Evolutionary conservation across 2,888 invertebrate genomes (phyloP).

Genomic region (Callosobruchus maculatus): DNA sequence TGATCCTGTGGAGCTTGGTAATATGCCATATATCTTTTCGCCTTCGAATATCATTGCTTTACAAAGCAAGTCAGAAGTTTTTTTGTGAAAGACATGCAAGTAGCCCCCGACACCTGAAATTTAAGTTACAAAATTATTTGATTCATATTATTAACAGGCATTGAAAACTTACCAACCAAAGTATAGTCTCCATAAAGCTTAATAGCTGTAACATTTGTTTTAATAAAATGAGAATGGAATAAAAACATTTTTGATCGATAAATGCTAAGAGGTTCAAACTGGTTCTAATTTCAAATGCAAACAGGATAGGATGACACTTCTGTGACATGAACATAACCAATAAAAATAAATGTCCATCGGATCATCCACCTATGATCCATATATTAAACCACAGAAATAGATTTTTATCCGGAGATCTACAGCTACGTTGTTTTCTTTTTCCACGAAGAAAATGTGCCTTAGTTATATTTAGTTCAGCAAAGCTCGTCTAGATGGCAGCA

Average conservation of each 20-base stretch:
- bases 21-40: conserved; percentile 60
- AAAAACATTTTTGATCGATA: conserved; percentile 11
- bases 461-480: too few species aligned
- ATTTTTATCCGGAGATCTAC: too few species aligned
- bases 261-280: neutral
- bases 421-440: too few species aligned
- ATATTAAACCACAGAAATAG: too few species aligned
- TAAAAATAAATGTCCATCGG: neutral
- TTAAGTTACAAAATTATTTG: conserved; percentile 22
- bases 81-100: conserved; percentile 35
- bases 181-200: conserved; percentile 47
- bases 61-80: conserved; percentile 25
- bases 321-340: neutral
- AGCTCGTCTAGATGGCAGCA: too few species aligned
- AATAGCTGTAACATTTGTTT: conserved; percentile 54
- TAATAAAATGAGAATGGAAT: conserved; percentile 27
- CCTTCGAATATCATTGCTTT: conserved; percentile 45
- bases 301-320: neutral
- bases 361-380: too few species aligned
- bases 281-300: neutral
- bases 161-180: conserved; percentile 49
- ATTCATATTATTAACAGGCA: neutral
- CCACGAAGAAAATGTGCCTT: too few species aligned
- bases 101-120: conserved; percentile 57
- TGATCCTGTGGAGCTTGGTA: conserved; percentile 37